Evolutionary conservation across 1,140 invertebrate species (phyloP).

Genomic region (Rhopalosiphum padi): DNA sequence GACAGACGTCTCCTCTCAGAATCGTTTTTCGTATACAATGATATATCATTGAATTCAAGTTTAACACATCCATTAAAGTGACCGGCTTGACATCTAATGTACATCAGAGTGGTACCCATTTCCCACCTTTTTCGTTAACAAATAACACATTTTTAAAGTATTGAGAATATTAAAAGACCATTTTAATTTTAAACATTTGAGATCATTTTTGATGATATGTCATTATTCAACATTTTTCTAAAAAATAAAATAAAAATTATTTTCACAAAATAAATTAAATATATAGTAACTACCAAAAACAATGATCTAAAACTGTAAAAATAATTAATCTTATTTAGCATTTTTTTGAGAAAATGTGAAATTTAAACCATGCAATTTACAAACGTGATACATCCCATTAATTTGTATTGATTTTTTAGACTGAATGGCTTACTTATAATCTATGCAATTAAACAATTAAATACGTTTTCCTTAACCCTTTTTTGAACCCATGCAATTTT

Average conservation of each 20-base stretch:
- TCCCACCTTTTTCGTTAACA: no score
- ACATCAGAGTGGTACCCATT: no score
- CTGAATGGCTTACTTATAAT: background rate
- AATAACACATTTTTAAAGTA: no score
- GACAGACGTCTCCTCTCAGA: no score
- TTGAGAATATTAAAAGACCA: no score
- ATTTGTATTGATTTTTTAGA: slow-evolving; percentile 12
- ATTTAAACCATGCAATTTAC: background rate
- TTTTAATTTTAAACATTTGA: background rate
- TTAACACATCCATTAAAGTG: no score
- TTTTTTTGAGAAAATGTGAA: background rate
- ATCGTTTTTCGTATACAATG: no score
- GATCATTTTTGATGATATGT: background rate
- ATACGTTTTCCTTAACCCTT: background rate
- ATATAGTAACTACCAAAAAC: no score
- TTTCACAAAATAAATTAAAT: no score
- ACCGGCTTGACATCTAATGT: no score
- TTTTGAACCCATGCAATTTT: background rate
- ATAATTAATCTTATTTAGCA: background rate
- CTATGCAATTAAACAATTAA: background rate
- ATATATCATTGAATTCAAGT: no score
- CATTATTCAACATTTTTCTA: background rate
- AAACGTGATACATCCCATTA: background rate
- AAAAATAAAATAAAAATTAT: background rate
- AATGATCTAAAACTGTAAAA: background rate